Conservation (phyloP, 1,140 invertebrate genomes). For the Drosophila mojavensis region DNA sequence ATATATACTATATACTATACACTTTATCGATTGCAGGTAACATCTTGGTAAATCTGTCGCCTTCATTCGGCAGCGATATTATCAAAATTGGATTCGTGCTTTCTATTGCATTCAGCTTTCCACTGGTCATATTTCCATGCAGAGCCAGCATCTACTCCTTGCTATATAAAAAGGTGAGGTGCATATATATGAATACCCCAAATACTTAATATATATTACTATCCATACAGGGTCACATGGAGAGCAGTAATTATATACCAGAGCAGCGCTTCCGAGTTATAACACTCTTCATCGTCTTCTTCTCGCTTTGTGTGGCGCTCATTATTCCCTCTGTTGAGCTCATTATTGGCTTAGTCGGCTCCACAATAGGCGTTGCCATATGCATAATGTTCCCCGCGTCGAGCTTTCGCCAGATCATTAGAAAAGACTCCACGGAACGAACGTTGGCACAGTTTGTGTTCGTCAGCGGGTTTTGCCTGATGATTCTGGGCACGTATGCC, state of each 20-base stretch:
- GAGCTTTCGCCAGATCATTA: slow-evolving; percentile 89
- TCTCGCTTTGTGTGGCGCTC: slow-evolving; percentile 91
- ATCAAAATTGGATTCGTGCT: slow-evolving; percentile 97
- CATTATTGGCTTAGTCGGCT: slow-evolving; percentile 95
- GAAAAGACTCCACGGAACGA: slow-evolving; percentile 90
- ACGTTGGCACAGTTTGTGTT: slow-evolving; percentile 90
- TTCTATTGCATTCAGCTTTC: slow-evolving; percentile 97
- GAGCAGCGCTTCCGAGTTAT: slow-evolving; percentile 91
- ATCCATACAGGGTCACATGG: slow-evolving; percentile 82
- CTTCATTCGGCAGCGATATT: slow-evolving; percentile 91
- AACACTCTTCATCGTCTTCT: slow-evolving; percentile 90
- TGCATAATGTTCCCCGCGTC: slow-evolving; percentile 95
- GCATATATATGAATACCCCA: not conserved
- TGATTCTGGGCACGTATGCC: slow-evolving; percentile 94
- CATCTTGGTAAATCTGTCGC: slow-evolving; percentile 93
- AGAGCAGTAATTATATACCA: slow-evolving; percentile 87
- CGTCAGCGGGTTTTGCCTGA: slow-evolving; percentile 90
- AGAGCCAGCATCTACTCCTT: slow-evolving; percentile 96
- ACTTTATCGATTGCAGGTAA: slow-evolving; percentile 88
- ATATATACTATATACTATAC: no score
- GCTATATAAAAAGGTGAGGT: slow-evolving; percentile 91
- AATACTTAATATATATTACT: not conserved
- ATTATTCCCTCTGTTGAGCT: slow-evolving; percentile 95
- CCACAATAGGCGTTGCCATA: slow-evolving; percentile 97
- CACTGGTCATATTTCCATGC: slow-evolving; percentile 98